A percentile compares a stretch with the other conserved stretches of the same genome.
Conservation (phyloP, 2,888 invertebrate genomes). For the Platycheirus rosarum region DNA sequence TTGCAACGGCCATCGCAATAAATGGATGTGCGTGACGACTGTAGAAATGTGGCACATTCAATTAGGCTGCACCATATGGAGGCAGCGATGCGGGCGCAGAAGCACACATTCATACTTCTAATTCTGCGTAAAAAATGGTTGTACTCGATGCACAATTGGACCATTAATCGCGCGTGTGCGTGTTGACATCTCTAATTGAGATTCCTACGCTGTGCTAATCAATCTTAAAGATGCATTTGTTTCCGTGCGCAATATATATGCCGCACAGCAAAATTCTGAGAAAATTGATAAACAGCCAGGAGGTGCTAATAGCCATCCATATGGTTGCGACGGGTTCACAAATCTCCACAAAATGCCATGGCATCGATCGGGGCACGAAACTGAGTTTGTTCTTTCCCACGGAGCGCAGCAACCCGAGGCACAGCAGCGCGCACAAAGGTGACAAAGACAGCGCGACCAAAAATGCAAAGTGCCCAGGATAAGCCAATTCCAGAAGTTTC, state of each 20-base stretch:
- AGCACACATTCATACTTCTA: conserved; percentile 16
- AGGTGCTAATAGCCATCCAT: conserved; percentile 66
- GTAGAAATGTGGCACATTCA: conserved; percentile 71
- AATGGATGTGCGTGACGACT: conserved; percentile 73
- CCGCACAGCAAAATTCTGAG: conserved; percentile 17
- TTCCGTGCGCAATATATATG: conserved; percentile 28
- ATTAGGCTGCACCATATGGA: conserved; percentile 52
- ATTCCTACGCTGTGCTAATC: conserved; percentile 69
- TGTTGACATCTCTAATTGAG: conserved; percentile 73
- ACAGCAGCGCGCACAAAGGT: conserved; percentile 58
- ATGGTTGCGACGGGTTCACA: conserved; percentile 26
- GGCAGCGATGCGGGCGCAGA: conserved; percentile 3
- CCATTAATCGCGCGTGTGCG: conserved; percentile 73
- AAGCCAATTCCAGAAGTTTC: conserved; percentile 73
- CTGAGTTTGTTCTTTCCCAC: conserved; percentile 59
- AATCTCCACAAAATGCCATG: conserved; percentile 44
- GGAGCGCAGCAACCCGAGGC: not conserved
- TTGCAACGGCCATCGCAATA: conserved; percentile 69
- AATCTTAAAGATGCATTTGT: conserved; percentile 44
- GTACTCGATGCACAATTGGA: conserved; percentile 61
- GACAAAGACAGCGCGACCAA: conserved; percentile 71
- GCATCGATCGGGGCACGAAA: conserved; percentile 58
- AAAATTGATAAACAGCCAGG: conserved; percentile 64
- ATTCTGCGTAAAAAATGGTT: conserved; percentile 52
- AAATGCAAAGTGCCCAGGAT: conserved; percentile 71